Conservation (phyloP, 1,140 invertebrate genomes). For the Bombus breviceps region DNA sequence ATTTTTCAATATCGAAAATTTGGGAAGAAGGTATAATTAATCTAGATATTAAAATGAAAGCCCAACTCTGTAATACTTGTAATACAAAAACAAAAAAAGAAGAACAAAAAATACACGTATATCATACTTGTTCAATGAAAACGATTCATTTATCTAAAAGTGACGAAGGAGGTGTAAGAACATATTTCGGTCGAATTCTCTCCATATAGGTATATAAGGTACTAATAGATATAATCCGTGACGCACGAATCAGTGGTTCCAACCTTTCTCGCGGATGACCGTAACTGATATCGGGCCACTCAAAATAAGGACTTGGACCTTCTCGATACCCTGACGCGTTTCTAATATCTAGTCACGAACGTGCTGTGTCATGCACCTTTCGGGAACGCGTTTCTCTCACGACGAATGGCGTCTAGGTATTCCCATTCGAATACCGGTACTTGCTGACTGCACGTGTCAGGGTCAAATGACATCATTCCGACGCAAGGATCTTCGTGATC, state of each 20-base stretch:
- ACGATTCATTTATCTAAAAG: no score
- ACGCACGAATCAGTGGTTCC: no score
- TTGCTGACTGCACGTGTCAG: slow-evolving; percentile 69
- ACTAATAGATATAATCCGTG: no score
- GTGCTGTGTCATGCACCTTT: slow-evolving; percentile 62
- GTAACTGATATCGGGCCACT: neutral
- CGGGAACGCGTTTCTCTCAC: slow-evolving; percentile 36
- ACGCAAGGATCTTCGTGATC: slow-evolving; percentile 66
- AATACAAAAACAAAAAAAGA: neutral
- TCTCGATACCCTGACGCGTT: slow-evolving; percentile 24
- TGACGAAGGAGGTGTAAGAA: neutral
- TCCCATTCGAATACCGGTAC: slow-evolving; percentile 60
- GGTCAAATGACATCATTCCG: slow-evolving; percentile 74
- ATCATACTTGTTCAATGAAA: neutral
- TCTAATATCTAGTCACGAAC: slow-evolving; percentile 4
- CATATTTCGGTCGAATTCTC: neutral
- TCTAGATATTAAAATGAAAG: neutral
- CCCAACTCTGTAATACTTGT: neutral
- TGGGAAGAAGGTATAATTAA: neutral
- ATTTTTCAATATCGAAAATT: neutral
- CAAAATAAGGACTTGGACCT: slow-evolving; percentile 29
- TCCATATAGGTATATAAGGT: neutral
- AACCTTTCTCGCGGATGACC: neutral
- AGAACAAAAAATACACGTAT: no score
- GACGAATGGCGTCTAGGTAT: slow-evolving; percentile 38